Percentiles rank a stretch among this genome's conserved stretches.
These are phyloP conservation scores for Agrochola lota DNA, from an alignment of 2,888 invertebrate genomes.

Conservation along the genomic window DNA sequence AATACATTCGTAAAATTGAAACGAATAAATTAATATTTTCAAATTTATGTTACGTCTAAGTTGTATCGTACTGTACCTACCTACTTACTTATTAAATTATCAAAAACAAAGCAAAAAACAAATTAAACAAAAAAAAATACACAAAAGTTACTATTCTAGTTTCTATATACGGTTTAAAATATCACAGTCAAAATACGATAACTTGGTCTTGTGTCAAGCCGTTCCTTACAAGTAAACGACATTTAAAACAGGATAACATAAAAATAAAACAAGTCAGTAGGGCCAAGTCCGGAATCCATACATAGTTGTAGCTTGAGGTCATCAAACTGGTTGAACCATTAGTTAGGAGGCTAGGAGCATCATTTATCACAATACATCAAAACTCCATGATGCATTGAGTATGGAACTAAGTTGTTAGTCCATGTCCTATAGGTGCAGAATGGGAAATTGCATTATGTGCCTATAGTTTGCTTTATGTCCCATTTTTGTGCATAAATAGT, in stretches of 20 bases:
- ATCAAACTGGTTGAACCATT: constrained; percentile 38
- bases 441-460: background rate
- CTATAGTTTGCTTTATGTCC: background rate
- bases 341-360: no score
- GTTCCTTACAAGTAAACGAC: constrained; percentile 1
- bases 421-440: background rate
- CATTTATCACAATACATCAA: constrained; percentile 36
- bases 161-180: background rate
- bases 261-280: constrained; percentile 40
- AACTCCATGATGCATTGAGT: constrained; percentile 12
- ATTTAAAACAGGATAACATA: constrained; percentile 37
- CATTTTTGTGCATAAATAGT: background rate
- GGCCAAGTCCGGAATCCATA: background rate
- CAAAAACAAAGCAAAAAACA: no score
- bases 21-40: no score
- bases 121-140: no score
- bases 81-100: no score
- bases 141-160: background rate
- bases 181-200: background rate
- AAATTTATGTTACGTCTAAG: no score
- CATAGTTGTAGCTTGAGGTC: constrained; percentile 38
- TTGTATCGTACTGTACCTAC: no score
- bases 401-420: background rate
- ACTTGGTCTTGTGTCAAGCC: background rate
- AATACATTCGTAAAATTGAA: no score